phyloP scores from a whole-genome alignment of 1,140 invertebrate genomes.

The Neodiprion fabricii region DNA sequence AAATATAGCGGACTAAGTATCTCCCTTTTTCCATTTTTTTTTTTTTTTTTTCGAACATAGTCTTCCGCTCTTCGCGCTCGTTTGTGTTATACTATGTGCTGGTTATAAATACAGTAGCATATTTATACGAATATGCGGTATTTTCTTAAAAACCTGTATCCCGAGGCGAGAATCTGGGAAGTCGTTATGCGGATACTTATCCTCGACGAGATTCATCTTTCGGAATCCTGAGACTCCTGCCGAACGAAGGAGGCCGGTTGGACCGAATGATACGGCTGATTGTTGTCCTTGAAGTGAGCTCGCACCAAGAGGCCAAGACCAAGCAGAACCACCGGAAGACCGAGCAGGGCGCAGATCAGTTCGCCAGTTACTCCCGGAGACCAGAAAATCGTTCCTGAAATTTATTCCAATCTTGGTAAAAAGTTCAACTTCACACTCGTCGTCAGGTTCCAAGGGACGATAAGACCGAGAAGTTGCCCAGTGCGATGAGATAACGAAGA shows the following conservation, averaged over 20 bases:
- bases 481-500: too few relatives aligned
- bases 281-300: slow-evolving; percentile 60
- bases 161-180: too few relatives aligned
- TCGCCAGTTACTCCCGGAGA: slow-evolving; percentile 66
- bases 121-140: background rate
- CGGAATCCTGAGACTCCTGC: slow-evolving; percentile 39
- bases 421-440: too few relatives aligned
- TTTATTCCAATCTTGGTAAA: background rate
- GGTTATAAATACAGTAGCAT: background rate
- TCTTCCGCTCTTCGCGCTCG: too few relatives aligned
- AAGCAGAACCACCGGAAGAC: slow-evolving; percentile 64
- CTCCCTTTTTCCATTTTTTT: too few relatives aligned
- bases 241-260: slow-evolving; percentile 40
- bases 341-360: slow-evolving; percentile 65
- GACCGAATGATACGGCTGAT: slow-evolving; percentile 38
- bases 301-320: slow-evolving; percentile 64
- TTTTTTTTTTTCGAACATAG: too few relatives aligned
- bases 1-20: background rate
- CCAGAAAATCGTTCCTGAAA: slow-evolving; percentile 60
- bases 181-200: background rate
- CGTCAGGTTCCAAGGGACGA: too few relatives aligned
- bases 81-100: too few relatives aligned
- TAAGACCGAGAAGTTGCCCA: too few relatives aligned
- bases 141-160: too few relatives aligned
- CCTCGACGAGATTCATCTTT: slow-evolving; percentile 46